Base-by-base conservation (phyloP, 2,113 vertebrate species). In the Polypterus senegalus region DNA sequence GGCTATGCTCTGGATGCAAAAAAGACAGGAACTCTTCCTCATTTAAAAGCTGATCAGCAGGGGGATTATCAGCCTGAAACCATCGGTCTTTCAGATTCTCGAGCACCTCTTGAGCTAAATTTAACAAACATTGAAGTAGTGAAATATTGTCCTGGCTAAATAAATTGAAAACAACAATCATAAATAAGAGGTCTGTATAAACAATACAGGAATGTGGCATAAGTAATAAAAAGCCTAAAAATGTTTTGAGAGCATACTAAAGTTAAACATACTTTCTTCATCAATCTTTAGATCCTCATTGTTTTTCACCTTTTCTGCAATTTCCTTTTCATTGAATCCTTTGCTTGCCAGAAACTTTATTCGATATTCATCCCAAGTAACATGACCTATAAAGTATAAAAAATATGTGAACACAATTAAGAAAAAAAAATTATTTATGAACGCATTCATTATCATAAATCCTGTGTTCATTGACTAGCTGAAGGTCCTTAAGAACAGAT, bases 71-170 rank as follows among this genome's bases (percentile, higher is more conserved):
- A 0, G 96, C 96, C 78, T 98, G 96, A 57, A 92, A 95, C 96
- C 96, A 98, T 57, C 94, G 92, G 61, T 98, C 96, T 68, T 89
- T 95, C 71, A 98, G 84, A 65, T 93, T 98, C 63, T 97, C 95
- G 48, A 97, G 65, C 48, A 98, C 91, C 73, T 98, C 94, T 82
- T 97, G 92, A 58, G 94, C 95, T 98, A 79, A 62, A 74, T 61
- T 1, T 6, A 66, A 0, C 3, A 44, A 4, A 27, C 27, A 27
- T 2, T 1, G 2, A 27, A 27, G 27, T 27, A 27, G 27, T 27
- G 27, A 27, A 27, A 27, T 27, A 27, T 27, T 27, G 27, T 27
- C 27, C 27, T 27, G 27, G 27, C 27, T 1, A 27, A 27, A 27
- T 27, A 27, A 27, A 27, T 27, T 27, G 27, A 27, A 27, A 27